Conservation (phyloP, 2,797 vertebrate genomes). For the Gymnodraco acuticeps region DNA sequence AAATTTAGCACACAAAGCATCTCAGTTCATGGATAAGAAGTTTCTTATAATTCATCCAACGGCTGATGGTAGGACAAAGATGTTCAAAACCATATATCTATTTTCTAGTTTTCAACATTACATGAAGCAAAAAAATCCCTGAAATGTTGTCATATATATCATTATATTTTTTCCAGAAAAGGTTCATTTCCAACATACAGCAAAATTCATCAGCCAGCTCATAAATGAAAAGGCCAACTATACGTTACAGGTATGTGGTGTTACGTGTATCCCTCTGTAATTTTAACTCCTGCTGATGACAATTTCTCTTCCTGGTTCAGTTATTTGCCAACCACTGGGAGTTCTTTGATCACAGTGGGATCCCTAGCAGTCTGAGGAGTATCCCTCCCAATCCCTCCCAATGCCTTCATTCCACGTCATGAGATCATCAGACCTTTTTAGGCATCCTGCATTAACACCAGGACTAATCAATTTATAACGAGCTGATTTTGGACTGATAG, state of each 20-base stretch:
- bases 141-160: neutral
- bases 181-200: conserved; percentile 98
- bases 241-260: conserved; percentile 92
- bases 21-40: conserved; percentile 91
- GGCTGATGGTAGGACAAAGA: conserved; percentile 89
- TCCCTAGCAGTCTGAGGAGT: conserved; percentile 67
- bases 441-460: conserved; percentile 58
- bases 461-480: conserved; percentile 71
- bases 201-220: conserved; percentile 94
- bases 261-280: neutral
- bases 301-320: conserved; percentile 11
- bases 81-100: neutral
- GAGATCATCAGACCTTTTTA: conserved; percentile 68
- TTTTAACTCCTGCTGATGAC: neutral
- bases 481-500: conserved; percentile 51
- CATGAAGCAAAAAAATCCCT: neutral
- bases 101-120: neutral
- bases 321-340: conserved; percentile 36
- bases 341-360: conserved; percentile 14
- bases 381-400: conserved; percentile 66
- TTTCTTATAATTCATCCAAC: conserved; percentile 97
- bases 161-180: conserved; percentile 87
- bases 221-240: conserved; percentile 96
- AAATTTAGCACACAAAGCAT: conserved; percentile 89
- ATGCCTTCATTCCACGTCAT: conserved; percentile 69